Evolutionary conservation across 2,113 vertebrate genomes (phyloP).

Genomic region (Myocastor coypus): DNA sequence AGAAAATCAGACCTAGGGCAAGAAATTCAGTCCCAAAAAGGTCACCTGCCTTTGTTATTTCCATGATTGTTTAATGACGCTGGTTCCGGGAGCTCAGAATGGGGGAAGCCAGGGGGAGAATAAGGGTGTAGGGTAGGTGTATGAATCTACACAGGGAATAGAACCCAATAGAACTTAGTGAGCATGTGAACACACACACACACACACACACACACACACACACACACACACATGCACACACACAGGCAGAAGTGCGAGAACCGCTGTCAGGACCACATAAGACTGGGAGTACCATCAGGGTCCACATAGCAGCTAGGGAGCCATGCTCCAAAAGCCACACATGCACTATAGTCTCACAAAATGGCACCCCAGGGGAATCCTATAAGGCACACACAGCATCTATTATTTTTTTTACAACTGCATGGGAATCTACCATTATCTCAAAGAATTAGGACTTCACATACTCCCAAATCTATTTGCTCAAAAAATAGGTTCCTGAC

Average conservation of each 20-base stretch:
- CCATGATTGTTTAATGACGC: neutral
- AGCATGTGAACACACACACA: neutral
- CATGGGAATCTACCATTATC: too few species aligned
- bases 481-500: neutral
- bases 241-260: neutral
- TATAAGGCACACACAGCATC: rapidly evolving
- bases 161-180: rapidly evolving
- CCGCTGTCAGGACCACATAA: neutral
- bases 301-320: rapidly evolving
- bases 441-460: neutral
- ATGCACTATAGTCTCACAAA: neutral
- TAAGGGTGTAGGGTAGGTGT: rapidly evolving
- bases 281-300: rapidly evolving
- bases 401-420: neutral
- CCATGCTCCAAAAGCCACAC: rapidly evolving
- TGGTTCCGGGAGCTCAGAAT: neutral
- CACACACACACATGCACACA: neutral
- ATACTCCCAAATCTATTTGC: neutral
- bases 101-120: rapidly evolving
- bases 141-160: rapidly evolving
- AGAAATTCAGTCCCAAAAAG: neutral
- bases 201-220: neutral
- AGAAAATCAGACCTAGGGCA: neutral
- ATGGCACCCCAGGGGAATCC: neutral
- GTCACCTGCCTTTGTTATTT: neutral